Evolutionary conservation across 2,113 vertebrate genomes (phyloP), one percentile per base, ranked within the genome.

Genomic region (Antidorcas marsupialis): DNA sequence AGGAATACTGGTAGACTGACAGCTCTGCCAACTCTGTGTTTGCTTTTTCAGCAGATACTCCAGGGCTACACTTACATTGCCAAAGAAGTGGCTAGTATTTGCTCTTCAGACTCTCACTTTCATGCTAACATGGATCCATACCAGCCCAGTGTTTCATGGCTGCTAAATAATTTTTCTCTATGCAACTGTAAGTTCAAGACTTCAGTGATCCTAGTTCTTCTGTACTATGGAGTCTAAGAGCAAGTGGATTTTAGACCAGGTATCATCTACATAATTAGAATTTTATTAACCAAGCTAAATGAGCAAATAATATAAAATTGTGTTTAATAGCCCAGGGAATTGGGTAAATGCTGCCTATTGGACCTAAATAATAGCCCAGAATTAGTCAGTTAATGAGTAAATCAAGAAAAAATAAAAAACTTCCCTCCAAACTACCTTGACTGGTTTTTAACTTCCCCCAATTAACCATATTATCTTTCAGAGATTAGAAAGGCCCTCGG

Each of bases 271-370:
- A 71, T 87, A 84, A 25, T 57, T 94, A 36, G 57, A 25, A 1
- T 89, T 95, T 93, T 78, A 89, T 89, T 93, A 78, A 86, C 33
- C 74, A 86, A 88, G 36, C 81, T 81, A 76, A 93, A 88, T 81
- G 36, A 89, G 55, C 64, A 93, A 88, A 89, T 90, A 89, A 52
- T 87, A 57, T 76, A 82, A 95, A 97, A 90, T 92, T 59, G 57
- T 79, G 27, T 33, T 91, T 84, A 92, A 39, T 55, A 79, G 57
- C 19, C 43, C 36, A 82, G 59, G 50, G n/a, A 95, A 96, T 33
- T 86, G 14, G 55, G 28, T 50, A 81, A 81, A 21, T 87, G 10
- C 30, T 89, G 1, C 14, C 23, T 23, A 25, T 13, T 60, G 89
- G 74, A 27, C 47, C 59, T 90, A 74, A 96, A 74, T 47, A 79